phyloP scores from a whole-genome alignment of 1,140 invertebrate genomes.

The Riptortus pedestris region DNA sequence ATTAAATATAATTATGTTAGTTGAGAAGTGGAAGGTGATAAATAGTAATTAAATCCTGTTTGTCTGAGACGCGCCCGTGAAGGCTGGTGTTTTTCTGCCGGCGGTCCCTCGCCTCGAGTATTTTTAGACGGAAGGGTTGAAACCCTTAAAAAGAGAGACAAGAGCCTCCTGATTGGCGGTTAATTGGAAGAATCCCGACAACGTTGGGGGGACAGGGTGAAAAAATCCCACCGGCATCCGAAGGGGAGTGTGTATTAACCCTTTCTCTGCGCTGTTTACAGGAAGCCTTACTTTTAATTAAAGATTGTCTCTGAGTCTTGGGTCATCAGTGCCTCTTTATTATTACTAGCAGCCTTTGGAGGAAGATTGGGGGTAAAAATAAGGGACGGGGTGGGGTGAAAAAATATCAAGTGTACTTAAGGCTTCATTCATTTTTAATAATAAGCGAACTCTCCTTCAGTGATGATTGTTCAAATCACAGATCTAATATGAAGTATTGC shows the following conservation, averaged over 20 bases:
- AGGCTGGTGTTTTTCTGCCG: not conserved
- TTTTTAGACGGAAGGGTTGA: not conserved
- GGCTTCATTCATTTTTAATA: too few species aligned
- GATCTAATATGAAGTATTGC: too few species aligned
- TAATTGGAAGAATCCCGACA: not conserved
- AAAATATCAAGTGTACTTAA: too few species aligned
- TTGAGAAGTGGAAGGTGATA: too few species aligned
- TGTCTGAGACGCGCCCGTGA: not conserved
- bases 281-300: not conserved
- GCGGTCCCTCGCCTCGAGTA: slow-evolving; percentile 4
- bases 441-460: too few species aligned
- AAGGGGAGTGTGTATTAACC: not conserved
- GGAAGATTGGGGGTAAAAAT: too few species aligned
- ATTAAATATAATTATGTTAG: too few species aligned
- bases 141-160: not conserved
- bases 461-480: too few species aligned
- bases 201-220: not conserved
- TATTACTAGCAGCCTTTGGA: too few species aligned
- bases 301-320: not conserved
- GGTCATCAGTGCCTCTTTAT: too few species aligned
- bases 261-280: not conserved
- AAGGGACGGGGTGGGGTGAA: too few species aligned
- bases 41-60: not conserved
- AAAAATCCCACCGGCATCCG: not conserved
- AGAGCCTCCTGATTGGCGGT: not conserved